Conservation (phyloP, 2,113 vertebrate species). For the Helogale parvula region DNA sequence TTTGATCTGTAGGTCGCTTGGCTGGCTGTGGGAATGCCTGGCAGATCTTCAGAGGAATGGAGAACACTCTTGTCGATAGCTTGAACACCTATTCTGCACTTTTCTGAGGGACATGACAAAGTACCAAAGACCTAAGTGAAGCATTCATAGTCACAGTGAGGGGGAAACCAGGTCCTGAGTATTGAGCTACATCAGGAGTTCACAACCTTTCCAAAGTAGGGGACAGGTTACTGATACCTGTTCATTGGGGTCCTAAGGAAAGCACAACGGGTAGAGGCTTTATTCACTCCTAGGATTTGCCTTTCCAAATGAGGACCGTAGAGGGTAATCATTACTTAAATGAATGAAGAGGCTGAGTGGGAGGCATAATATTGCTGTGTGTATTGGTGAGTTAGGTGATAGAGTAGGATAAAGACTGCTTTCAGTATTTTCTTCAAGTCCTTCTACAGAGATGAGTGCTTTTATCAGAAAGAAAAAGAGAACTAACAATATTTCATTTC, state of each 20-base stretch:
- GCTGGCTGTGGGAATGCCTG: background rate
- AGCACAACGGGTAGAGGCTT: constrained; percentile 11
- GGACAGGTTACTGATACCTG: background rate
- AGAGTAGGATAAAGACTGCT: constrained; percentile 4
- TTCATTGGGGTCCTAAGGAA: background rate
- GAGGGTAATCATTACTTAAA: background rate
- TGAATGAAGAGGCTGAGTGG: background rate
- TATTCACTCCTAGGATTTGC: background rate
- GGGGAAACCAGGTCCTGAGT: background rate
- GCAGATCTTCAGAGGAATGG: background rate
- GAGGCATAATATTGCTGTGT: background rate
- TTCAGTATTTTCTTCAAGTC: constrained; percentile 40
- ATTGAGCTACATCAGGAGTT: background rate
- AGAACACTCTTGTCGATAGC: background rate
- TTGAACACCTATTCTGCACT: background rate
- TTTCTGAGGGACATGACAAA: background rate
- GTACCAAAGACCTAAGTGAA: background rate
- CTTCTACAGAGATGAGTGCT: background rate
- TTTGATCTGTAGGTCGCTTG: background rate
- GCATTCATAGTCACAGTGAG: background rate
- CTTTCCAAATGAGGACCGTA: constrained; percentile 20
- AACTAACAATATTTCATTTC: constrained; percentile 31
- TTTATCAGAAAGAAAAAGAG: constrained; percentile 45
- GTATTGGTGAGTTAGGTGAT: background rate
- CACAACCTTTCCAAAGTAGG: background rate